A percentile compares a stretch with the other conserved stretches of the same genome.
These are phyloP conservation scores for Bugulina stolonifera DNA, from an alignment of 2,888 invertebrate species.

Conservation along the genomic window DNA sequence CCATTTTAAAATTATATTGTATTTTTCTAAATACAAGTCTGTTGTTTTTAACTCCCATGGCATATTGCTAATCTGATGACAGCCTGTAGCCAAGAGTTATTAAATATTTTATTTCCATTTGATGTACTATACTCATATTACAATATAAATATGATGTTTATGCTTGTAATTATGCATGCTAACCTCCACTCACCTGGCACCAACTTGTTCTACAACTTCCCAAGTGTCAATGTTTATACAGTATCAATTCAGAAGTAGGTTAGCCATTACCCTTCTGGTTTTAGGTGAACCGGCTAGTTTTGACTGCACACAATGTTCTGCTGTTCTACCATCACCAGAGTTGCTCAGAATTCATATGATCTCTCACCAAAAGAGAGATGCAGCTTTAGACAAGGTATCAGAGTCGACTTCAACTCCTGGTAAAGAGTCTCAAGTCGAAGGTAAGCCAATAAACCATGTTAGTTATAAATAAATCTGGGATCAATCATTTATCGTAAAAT, in stretches of 20 bases:
- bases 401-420: not conserved
- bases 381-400: not conserved
- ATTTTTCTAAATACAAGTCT: no score
- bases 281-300: conserved; percentile 23
- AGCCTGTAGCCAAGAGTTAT: no score
- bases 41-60: no score
- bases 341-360: conserved; percentile 1
- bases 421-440: not conserved
- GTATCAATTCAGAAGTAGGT: not conserved
- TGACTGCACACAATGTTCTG: conserved; percentile 21
- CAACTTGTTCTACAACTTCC: not conserved
- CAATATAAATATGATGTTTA: no score
- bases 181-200: not conserved
- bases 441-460: not conserved
- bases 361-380: not conserved
- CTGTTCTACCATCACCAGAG: conserved; percentile 8
- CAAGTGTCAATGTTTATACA: not conserved
- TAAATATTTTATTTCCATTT: no score
- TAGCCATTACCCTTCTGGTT: no score
- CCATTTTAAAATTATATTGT: no score
- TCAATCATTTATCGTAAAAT: no score
- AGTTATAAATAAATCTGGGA: no score
- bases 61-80: no score
- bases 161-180: not conserved
- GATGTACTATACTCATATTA: no score